phyloP scores from a whole-genome alignment of 2,113 vertebrate genomes.

The Elanus axillaris region DNA sequence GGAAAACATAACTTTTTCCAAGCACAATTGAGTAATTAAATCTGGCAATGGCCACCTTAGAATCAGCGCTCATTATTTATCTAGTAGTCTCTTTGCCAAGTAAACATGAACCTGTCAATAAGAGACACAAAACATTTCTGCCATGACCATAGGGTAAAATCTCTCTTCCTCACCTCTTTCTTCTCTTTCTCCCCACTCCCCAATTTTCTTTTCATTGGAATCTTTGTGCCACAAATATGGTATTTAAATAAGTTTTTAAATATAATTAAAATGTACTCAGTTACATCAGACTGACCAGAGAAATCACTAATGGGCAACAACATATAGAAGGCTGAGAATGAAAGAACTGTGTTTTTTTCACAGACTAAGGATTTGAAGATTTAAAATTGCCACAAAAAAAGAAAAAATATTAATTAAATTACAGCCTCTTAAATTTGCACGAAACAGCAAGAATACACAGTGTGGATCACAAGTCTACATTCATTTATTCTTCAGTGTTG shows the following conservation, averaged over 20 bases:
- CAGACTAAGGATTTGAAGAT: neutral
- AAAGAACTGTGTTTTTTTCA: neutral
- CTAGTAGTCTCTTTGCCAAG: neutral
- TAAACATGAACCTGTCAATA: neutral
- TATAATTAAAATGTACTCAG: neutral
- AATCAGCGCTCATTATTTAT: neutral
- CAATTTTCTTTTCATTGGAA: neutral
- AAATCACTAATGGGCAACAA: neutral
- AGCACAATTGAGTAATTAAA: neutral
- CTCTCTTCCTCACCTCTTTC: neutral
- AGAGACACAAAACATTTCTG: neutral
- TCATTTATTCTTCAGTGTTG: neutral
- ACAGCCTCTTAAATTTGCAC: neutral
- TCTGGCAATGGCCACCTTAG: neutral
- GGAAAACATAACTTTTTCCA: neutral
- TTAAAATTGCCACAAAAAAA: neutral
- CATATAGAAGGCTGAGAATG: neutral
- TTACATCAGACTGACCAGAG: neutral
- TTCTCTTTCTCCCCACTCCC: neutral
- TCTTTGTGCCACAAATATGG: neutral
- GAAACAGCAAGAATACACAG: neutral
- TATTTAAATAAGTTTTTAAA: neutral
- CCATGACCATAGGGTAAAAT: neutral
- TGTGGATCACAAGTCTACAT: neutral
- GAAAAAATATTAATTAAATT: neutral